These are phyloP conservation scores for Peromyscus leucopus DNA, from an alignment of 2,113 vertebrate genomes.

Conservation along the genomic window DNA sequence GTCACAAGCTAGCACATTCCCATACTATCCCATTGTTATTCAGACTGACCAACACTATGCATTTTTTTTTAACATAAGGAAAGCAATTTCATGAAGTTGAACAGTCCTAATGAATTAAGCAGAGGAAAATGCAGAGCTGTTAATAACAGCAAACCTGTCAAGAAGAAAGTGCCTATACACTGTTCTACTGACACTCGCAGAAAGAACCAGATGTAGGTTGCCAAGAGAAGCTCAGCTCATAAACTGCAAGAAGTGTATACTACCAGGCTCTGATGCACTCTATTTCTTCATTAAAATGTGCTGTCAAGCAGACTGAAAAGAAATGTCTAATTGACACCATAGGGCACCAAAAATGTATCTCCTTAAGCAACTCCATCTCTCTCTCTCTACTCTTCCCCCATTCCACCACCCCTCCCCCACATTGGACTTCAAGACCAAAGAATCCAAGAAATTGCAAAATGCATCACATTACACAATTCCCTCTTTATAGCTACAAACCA, in stretches of 20 bases:
- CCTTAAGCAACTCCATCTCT: constrained; percentile 12
- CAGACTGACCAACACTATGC: not conserved
- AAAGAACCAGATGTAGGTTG: constrained; percentile 70
- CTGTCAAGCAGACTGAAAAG: constrained; percentile 78
- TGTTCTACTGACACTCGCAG: constrained; percentile 65
- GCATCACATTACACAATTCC: constrained; percentile 16
- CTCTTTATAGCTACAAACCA: constrained; percentile 58
- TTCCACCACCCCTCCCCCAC: not conserved
- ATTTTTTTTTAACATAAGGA: constrained; percentile 64
- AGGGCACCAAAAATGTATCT: constrained; percentile 71
- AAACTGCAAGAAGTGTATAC: constrained; percentile 63
- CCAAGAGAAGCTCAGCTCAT: constrained; percentile 70
- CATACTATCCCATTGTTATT: constrained; percentile 6
- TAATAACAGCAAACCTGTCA: constrained; percentile 74
- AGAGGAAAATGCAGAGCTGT: constrained; percentile 72
- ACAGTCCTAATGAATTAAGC: constrained; percentile 73
- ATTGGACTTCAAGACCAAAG: constrained; percentile 61
- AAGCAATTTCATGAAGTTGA: constrained; percentile 72
- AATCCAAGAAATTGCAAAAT: constrained; percentile 65
- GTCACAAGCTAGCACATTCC: not conserved
- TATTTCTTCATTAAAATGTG: constrained; percentile 78
- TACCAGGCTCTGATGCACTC: constrained; percentile 50
- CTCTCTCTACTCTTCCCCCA: not conserved
- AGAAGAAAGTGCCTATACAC: constrained; percentile 66
- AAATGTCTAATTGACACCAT: constrained; percentile 79